These are phyloP conservation scores for Aspidiotus rigidus DNA, from an alignment of 2,888 invertebrate species.

Conservation along the genomic window DNA sequence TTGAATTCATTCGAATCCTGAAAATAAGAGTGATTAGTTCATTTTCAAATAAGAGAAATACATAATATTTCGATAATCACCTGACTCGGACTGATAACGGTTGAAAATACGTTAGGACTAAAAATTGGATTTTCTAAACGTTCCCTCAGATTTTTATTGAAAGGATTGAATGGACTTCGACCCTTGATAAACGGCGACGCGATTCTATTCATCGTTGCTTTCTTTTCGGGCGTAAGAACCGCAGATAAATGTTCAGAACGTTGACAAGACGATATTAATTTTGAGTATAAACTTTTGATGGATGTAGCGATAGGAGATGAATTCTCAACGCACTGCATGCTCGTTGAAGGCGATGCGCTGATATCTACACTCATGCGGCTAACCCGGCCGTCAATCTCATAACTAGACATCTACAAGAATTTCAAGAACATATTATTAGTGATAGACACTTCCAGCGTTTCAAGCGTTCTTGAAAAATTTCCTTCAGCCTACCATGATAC, in stretches of 20 bases:
- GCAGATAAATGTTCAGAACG: conserved; percentile 15
- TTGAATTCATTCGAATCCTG: conserved; percentile 43
- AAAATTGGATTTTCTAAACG: conserved; percentile 59
- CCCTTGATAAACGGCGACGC: conserved; percentile 13
- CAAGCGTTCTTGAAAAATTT: too few relatives aligned
- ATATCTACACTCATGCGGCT: conserved; percentile 6
- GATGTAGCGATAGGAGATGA: conserved; percentile 6
- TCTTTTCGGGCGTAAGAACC: conserved; percentile 32
- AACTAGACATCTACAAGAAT: conserved; percentile 21
- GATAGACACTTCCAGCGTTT: too few relatives aligned
- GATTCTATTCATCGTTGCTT: not conserved
- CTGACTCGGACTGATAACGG: conserved; percentile 43
- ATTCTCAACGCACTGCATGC: conserved; percentile 23
- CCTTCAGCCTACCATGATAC: too few relatives aligned
- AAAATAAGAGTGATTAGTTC: not conserved
- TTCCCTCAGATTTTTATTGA: conserved; percentile 56
- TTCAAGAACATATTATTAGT: too few relatives aligned
- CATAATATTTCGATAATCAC: conserved; percentile 38
- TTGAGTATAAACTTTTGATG: conserved; percentile 18
- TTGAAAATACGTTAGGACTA: conserved; percentile 48
- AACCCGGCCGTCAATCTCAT: not conserved
- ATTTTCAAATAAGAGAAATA: not conserved
- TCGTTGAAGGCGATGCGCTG: conserved; percentile 18
- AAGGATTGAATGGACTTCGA: conserved; percentile 51
- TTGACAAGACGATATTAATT: conserved; percentile 26